Evolutionary conservation across 2,888 invertebrate species (phyloP).

Genomic region (Ceratothoa steindachneri): DNA sequence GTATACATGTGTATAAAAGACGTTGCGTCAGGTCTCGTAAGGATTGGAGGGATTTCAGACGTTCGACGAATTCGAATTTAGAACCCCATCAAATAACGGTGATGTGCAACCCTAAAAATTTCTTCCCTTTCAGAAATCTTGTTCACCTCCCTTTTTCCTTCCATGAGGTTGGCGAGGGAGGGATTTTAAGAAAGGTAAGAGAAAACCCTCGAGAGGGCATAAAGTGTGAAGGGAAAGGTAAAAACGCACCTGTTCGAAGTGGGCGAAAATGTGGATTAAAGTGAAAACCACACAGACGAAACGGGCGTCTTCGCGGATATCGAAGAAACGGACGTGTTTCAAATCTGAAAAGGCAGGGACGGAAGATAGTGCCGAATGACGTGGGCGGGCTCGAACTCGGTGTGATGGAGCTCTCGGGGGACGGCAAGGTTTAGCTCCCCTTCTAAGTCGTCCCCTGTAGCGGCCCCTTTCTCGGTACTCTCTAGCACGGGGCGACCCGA

Average conservation of each 20-base stretch:
- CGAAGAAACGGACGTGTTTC: slow-evolving; percentile 23
- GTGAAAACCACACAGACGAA: slow-evolving; percentile 39
- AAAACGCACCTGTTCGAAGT: slow-evolving; percentile 35
- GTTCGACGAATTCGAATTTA: too few species aligned
- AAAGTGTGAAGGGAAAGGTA: too few species aligned
- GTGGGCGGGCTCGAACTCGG: slow-evolving; percentile 2
- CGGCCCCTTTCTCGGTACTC: slow-evolving; percentile 9
- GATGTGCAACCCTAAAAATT: too few species aligned
- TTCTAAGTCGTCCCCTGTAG: neutral
- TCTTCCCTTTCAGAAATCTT: too few species aligned
- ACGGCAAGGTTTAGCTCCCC: neutral
- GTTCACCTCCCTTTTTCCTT: too few species aligned
- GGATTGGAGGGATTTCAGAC: too few species aligned
- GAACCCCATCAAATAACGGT: too few species aligned
- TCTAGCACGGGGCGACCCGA: neutral
- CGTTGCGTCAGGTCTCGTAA: too few species aligned
- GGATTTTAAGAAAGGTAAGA: too few species aligned
- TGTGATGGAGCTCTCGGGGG: slow-evolving; percentile 4
- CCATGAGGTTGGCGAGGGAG: too few species aligned
- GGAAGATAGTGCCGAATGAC: neutral
- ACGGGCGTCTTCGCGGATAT: slow-evolving; percentile 36
- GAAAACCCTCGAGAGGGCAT: too few species aligned
- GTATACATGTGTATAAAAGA: too few species aligned
- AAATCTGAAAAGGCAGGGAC: slow-evolving; percentile 14
- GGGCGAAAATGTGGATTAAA: slow-evolving; percentile 31